Base-by-base conservation (phyloP, 2,888 invertebrate species). In the Apoderus coryli region DNA sequence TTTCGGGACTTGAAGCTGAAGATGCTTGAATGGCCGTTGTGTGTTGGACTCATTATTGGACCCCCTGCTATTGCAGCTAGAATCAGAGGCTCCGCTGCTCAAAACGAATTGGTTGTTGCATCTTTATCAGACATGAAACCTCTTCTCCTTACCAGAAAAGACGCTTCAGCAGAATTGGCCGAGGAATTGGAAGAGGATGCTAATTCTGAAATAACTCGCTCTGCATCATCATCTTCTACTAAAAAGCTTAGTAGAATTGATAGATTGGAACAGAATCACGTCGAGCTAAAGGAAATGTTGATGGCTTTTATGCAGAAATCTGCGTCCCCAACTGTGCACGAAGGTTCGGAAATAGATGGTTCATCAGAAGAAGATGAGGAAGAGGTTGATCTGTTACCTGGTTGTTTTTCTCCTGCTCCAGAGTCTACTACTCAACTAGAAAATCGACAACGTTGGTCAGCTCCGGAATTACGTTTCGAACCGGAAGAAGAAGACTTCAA, bases 1-100 rank as follows among this genome's bases (percentile, higher is more conserved):
- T 45, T 36, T 29, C 25, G 40, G 12, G 38, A 43, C 14, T 41
- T 39, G 10, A 46, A 46, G 31, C 14, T 38, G 5, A 39, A 36
- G 15, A 33, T 46, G 27, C 25, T 46, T 7, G 25, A 37, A 7
- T 46, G 44, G 44, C 39, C 40, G 4, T 32, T 46, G 10, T 43
- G 43, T 24, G 24, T 37, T 10, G 44, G 39, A 4, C 39, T 44
- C 2, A 44, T 44, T 19, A 39, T 36, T 12, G 29, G 32, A 10
- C 41, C 41, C 4, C 25, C 39, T 14, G 32, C 33, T 6, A 25
- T 43, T 15, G 44, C 41, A 13, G 35, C 42, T 5, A 27, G 36
- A 23, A 30, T 45, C n/a, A 35, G 41, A 23, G 43, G 41, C 9
- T 42, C 42, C 10, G 41, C 40, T 6, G 32, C 32, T 4, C 38